phyloP scores from a whole-genome alignment of 1,140 invertebrate genomes.

The Nasonia giraulti region DNA sequence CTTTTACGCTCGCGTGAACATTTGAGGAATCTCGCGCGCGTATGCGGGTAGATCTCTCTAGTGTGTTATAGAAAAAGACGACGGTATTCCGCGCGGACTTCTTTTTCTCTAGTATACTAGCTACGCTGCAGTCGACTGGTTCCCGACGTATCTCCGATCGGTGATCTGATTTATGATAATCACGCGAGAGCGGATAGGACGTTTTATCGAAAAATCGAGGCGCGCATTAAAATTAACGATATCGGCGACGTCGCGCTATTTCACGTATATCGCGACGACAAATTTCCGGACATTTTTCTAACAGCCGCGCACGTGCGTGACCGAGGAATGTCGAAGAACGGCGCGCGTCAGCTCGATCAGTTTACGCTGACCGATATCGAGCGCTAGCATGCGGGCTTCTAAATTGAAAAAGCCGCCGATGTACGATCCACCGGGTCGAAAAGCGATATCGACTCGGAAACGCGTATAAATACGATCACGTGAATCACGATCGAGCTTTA shows the following conservation, averaged over 20 bases:
- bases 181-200: neutral
- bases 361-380: neutral
- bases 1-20: neutral
- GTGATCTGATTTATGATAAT: constrained; percentile 19
- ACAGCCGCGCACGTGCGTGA: neutral
- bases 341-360: neutral
- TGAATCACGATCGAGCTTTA: neutral
- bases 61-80: neutral
- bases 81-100: neutral
- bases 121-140: neutral
- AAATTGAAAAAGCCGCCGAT: too few species aligned
- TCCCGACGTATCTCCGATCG: neutral
- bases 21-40: neutral
- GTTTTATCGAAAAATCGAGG: too few species aligned
- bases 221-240: too few species aligned
- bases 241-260: too few species aligned
- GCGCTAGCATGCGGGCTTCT: neutral
- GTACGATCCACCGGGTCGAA: too few species aligned
- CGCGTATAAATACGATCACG: neutral
- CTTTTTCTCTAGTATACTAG: neutral
- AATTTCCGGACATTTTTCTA: too few species aligned
- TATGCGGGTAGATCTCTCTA: neutral
- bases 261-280: too few species aligned
- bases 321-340: neutral
- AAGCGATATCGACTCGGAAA: neutral